phyloP scores from a whole-genome alignment of 2,888 invertebrate species.

The Deroplatys truncata region DNA sequence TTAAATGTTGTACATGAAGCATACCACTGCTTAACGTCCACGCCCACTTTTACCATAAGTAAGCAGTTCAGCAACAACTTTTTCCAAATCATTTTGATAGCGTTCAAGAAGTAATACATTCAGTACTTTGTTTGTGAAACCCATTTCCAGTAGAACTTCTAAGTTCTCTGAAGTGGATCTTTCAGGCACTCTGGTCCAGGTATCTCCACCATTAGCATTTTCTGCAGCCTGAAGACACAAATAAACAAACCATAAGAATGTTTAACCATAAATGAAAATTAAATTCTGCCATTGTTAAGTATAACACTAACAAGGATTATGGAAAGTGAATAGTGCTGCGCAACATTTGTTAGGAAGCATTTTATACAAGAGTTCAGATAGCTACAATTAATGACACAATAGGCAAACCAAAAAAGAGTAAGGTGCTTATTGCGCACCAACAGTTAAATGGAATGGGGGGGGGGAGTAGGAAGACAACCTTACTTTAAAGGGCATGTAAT shows the following conservation, averaged over 20 bases:
- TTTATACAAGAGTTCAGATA: no score
- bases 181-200: not conserved
- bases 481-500: no score
- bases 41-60: not conserved
- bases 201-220: not conserved
- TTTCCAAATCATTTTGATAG: slow-evolving; percentile 44
- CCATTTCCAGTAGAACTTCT: slow-evolving; percentile 45
- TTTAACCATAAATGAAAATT: no score
- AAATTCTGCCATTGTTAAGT: no score
- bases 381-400: no score
- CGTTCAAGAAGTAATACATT: slow-evolving; percentile 44
- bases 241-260: not conserved
- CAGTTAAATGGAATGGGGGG: no score
- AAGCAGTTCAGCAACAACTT: slow-evolving; percentile 43
- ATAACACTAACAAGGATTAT: no score
- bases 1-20: not conserved
- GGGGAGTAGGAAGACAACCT: no score
- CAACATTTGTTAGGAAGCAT: no score
- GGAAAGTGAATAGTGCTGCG: no score
- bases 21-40: not conserved
- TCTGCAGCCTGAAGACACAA: not conserved
- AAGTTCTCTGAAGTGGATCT: slow-evolving; percentile 36
- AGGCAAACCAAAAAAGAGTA: no score
- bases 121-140: slow-evolving; percentile 43
- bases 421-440: no score